These are phyloP conservation scores for rat (Rattus norvegicus) DNA, from an alignment of 2,113 vertebrate species.

Conservation along the genomic window GRCr8 NC_086037.1:67583001-67583500, in stretches of 20 bases:
- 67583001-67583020: background rate
- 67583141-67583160: background rate
- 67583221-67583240: background rate
- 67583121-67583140: background rate
- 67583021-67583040: background rate
- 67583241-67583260: background rate
- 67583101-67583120: background rate
- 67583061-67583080: background rate
- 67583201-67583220: background rate
- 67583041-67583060: background rate
- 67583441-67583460: too few species aligned
- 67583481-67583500: background rate
- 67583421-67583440: background rate
- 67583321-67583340: background rate
- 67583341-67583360: background rate
- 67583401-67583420: background rate
- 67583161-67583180: background rate
- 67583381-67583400: background rate
- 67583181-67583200: background rate
- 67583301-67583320: background rate
- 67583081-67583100: background rate
- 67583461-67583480: background rate
- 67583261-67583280: background rate
- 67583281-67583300: background rate
- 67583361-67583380: background rate